A percentile compares a stretch with the other conserved stretches of the same genome.
These are phyloP conservation scores for Leptinotarsa undecemlineata DNA, from an alignment of 1,140 invertebrate genomes.

Conservation along the genomic window DNA sequence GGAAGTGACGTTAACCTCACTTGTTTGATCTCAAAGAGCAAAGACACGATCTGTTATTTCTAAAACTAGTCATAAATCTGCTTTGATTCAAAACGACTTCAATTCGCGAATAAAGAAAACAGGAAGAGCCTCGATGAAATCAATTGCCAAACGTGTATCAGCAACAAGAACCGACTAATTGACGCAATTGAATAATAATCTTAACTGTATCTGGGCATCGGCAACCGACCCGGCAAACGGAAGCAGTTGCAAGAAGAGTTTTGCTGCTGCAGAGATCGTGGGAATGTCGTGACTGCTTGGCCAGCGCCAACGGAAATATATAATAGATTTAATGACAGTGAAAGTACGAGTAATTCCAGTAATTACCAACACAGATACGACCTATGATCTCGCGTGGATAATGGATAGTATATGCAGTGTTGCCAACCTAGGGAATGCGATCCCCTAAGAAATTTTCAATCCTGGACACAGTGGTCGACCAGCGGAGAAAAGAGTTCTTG, in stretches of 20 bases:
- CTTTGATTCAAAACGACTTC: no score
- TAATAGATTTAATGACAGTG: slow-evolving; percentile 40
- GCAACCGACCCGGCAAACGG: slow-evolving; percentile 10
- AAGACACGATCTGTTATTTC: no score
- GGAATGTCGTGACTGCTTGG: slow-evolving; percentile 39
- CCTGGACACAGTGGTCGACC: no score
- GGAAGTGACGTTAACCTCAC: no score
- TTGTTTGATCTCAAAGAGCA: no score
- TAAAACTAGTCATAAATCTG: no score
- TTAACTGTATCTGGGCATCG: not conserved
- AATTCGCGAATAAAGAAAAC: not conserved
- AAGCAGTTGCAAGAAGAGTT: slow-evolving; percentile 24
- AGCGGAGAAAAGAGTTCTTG: no score
- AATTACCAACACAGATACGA: slow-evolving; percentile 27
- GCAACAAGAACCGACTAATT: not conserved
- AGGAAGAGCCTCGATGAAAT: not conserved
- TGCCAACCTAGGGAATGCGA: no score
- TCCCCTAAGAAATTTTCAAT: no score
- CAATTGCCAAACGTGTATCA: not conserved
- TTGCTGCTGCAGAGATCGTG: slow-evolving; percentile 27
- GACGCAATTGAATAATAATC: slow-evolving; percentile 5
- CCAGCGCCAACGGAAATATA: slow-evolving; percentile 35
- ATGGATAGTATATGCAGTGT: not conserved
- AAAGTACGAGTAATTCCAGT: slow-evolving; percentile 31
- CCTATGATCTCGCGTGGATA: slow-evolving; percentile 19